phyloP scores from a whole-genome alignment of 2,113 vertebrate genomes.

The Megaceryle maxima region DNA sequence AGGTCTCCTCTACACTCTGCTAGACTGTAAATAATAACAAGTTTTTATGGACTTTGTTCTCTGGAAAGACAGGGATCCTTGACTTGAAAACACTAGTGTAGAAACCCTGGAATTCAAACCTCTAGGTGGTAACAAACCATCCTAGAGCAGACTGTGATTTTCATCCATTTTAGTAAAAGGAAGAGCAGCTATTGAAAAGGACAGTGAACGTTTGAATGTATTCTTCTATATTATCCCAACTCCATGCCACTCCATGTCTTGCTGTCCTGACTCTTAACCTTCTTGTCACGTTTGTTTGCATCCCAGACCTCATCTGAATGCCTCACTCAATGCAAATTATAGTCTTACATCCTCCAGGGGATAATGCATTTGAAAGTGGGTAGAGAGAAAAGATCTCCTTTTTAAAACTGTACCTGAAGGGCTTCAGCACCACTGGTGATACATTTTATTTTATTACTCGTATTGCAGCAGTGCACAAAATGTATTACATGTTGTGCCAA shows the following conservation, averaged over 20 bases:
- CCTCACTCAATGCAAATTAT: slow-evolving; percentile 22
- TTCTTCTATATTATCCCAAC: not conserved
- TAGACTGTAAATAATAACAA: slow-evolving; percentile 36
- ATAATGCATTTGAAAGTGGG: not conserved
- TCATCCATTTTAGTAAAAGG: slow-evolving; percentile 16
- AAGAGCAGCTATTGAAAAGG: not conserved
- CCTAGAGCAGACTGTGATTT: slow-evolving; percentile 15
- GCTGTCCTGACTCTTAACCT: slow-evolving; percentile 40
- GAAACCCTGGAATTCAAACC: slow-evolving; percentile 26
- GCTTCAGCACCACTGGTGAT: not conserved
- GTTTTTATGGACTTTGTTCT: slow-evolving; percentile 12
- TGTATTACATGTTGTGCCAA: not conserved
- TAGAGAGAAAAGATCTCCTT: not conserved
- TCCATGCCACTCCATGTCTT: not conserved
- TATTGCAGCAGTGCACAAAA: not conserved
- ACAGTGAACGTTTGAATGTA: not conserved
- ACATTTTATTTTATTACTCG: not conserved
- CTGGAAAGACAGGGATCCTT: not conserved
- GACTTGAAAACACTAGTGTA: not conserved
- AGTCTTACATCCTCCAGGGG: slow-evolving; percentile 15
- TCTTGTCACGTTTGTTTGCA: slow-evolving; percentile 38
- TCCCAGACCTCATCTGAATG: slow-evolving; percentile 37
- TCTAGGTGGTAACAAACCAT: not conserved
- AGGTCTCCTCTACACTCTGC: not conserved
- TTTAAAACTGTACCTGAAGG: slow-evolving; percentile 36